A percentile compares a stretch with the other conserved stretches of the same genome.
phyloP scores from a whole-genome alignment of 2,113 vertebrate species.

The Solea solea region DNA sequence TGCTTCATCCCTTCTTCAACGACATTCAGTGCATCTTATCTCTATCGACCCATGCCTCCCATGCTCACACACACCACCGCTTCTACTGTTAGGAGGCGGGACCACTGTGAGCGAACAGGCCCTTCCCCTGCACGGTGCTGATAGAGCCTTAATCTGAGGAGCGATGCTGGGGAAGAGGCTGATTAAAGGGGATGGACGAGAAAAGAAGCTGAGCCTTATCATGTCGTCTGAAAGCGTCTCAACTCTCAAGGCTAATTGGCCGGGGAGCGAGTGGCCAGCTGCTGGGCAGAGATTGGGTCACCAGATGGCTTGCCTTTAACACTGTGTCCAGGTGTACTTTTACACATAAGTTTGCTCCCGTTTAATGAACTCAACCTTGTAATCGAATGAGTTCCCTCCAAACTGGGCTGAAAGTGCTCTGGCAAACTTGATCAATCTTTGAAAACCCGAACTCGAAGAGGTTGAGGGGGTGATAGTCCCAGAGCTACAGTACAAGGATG shows the following conservation, averaged over 20 bases:
- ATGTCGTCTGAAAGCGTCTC: conserved; percentile 50
- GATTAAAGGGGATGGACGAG: conserved; percentile 62
- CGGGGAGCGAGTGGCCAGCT: conserved; percentile 64
- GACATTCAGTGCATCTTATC: conserved; percentile 47
- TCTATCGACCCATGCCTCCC: conserved; percentile 66
- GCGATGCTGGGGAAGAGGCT: conserved; percentile 64
- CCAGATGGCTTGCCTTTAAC: conserved; percentile 51
- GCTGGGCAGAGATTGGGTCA: conserved; percentile 76
- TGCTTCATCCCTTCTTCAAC: conserved; percentile 25
- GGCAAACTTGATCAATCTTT: conserved; percentile 24
- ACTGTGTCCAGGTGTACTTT: conserved; percentile 35
- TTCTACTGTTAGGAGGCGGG: conserved; percentile 54
- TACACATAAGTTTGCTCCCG: conserved; percentile 26
- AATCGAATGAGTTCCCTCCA: conserved; percentile 22
- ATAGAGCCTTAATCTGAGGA: conserved; percentile 71
- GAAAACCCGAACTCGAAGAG: not conserved
- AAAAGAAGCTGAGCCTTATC: conserved; percentile 68
- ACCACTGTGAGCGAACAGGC: conserved; percentile 54
- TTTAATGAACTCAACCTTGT: conserved; percentile 54
- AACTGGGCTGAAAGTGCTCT: not conserved
- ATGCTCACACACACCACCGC: conserved; percentile 49
- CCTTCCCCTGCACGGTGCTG: conserved; percentile 59
- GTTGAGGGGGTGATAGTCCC: conserved; percentile 6
- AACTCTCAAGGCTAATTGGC: conserved; percentile 68
- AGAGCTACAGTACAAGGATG: conserved; percentile 67